phyloP scores from a whole-genome alignment of 2,888 invertebrate species.

The Caenorhabditis sinica region DNA sequence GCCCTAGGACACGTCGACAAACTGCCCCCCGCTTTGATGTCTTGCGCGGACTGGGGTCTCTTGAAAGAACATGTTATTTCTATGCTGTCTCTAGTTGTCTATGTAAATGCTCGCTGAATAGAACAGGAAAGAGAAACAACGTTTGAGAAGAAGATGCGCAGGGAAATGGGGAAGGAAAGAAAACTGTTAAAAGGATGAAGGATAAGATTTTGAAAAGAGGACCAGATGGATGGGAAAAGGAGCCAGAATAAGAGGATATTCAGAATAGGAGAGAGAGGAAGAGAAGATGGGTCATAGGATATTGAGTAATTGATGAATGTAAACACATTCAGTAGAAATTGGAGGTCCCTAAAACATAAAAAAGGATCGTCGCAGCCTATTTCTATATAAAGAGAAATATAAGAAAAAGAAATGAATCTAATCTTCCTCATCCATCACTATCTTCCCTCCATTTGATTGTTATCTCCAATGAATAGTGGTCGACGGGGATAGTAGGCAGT shows the following conservation, averaged over 20 bases:
- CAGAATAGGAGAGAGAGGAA: background rate
- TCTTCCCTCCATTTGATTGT: background rate
- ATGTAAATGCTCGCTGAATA: constrained; percentile 19
- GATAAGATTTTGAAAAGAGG: background rate
- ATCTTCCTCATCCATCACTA: constrained; percentile 12
- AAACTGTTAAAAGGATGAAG: constrained; percentile 25
- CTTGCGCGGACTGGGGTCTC: constrained; percentile 18
- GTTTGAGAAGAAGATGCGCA: constrained; percentile 12
- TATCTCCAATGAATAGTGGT: constrained; percentile 25
- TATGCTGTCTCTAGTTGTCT: constrained; percentile 17
- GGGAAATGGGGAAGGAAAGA: background rate
- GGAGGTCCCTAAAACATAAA: background rate
- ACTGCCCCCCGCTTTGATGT: constrained; percentile 3
- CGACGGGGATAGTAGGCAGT: background rate
- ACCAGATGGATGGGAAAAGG: constrained; percentile 2
- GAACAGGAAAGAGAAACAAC: constrained; percentile 11
- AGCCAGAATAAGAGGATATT: background rate
- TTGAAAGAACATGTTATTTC: constrained; percentile 13
- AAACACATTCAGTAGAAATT: background rate
- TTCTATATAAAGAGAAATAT: background rate
- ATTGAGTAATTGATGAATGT: background rate
- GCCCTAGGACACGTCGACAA: constrained; percentile 52
- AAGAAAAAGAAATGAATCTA: background rate
- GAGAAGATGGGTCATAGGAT: background rate
- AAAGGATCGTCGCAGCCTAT: background rate